A percentile compares a stretch with the other conserved stretches of the same genome.
phyloP scores from a whole-genome alignment of 2,888 invertebrate species.

The Clitarchus hookeri region DNA sequence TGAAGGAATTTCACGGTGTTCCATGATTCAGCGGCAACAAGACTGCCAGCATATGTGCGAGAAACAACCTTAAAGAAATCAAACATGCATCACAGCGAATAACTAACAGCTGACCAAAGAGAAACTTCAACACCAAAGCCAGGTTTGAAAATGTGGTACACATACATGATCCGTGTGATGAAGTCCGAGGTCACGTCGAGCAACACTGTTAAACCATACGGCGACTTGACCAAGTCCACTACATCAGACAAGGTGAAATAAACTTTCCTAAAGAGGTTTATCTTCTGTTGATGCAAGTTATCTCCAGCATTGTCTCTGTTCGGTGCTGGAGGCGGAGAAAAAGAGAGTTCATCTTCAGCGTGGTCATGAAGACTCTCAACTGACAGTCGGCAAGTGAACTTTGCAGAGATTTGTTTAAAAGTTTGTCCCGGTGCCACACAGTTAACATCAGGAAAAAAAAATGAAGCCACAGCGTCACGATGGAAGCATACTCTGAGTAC shows the following conservation, averaged over 20 bases:
- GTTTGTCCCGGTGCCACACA: too few relatives aligned
- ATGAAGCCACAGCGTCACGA: too few relatives aligned
- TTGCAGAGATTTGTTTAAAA: not conserved
- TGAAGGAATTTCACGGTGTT: not conserved
- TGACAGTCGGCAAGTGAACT: not conserved
- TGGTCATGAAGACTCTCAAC: not conserved
- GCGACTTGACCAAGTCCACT: not conserved
- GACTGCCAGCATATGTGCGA: not conserved
- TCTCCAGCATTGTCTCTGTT: not conserved
- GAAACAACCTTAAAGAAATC: not conserved
- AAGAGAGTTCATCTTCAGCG: too few relatives aligned
- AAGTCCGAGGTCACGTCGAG: not conserved
- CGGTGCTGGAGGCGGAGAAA: not conserved
- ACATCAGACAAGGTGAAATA: not conserved
- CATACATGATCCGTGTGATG: not conserved
- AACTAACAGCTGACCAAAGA: too few relatives aligned
- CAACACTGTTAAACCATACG: not conserved
- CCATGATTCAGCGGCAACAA: not conserved
- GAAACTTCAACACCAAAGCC: too few relatives aligned
- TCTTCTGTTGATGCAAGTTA: not conserved
- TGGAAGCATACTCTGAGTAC: too few relatives aligned
- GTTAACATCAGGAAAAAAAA: too few relatives aligned
- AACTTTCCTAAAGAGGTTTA: not conserved
- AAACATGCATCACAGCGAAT: too few relatives aligned
- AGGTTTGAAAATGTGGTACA: not conserved